These are phyloP conservation scores for Motacilla alba DNA, from an alignment of 2,113 vertebrate species.

Conservation along the genomic window DNA sequence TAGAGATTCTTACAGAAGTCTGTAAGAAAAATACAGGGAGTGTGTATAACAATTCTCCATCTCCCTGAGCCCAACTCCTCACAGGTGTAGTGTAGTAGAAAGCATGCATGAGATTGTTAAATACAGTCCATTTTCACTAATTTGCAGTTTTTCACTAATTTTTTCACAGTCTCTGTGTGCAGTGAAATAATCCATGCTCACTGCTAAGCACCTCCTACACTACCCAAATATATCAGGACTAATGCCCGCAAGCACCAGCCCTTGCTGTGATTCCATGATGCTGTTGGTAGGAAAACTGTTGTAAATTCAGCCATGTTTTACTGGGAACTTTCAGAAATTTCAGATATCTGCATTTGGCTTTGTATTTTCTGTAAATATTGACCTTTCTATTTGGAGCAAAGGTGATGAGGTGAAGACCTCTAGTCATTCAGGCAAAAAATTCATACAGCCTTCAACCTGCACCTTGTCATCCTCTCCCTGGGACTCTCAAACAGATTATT, in stretches of 20 bases:
- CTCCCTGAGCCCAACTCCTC: neutral
- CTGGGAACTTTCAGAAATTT: neutral
- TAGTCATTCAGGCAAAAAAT: neutral
- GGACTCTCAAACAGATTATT: neutral
- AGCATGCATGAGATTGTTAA: neutral
- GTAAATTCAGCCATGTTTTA: neutral
- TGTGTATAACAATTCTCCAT: neutral
- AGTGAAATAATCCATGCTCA: neutral
- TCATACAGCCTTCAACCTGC: neutral
- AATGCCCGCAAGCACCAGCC: neutral
- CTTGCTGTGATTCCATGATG: neutral
- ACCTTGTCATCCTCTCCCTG: neutral
- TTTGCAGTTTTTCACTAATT: neutral
- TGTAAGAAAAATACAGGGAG: neutral
- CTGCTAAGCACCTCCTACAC: neutral
- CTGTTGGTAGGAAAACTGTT: neutral
- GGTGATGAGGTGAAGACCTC: neutral
- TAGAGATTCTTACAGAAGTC: neutral
- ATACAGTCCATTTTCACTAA: neutral
- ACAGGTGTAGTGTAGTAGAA: neutral
- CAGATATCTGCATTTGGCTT: neutral
- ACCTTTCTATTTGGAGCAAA: neutral
- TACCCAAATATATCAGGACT: neutral
- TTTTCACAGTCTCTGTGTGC: neutral
- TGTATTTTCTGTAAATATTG: neutral